phyloP scores from a whole-genome alignment of 2,888 invertebrate species.

The Campaea margaritaria region DNA sequence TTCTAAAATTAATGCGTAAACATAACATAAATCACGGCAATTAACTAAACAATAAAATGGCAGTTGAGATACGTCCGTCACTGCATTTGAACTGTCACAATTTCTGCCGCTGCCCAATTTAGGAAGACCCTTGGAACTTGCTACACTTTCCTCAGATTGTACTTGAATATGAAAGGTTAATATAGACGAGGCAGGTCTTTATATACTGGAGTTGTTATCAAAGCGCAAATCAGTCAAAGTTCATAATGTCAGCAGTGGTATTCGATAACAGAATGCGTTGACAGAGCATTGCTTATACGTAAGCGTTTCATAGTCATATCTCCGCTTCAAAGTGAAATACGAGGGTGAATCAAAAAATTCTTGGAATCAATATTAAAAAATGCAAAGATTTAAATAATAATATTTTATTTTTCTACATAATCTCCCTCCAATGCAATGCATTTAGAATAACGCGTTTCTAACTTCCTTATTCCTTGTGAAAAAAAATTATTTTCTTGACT shows the following conservation, averaged over 20 bases:
- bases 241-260: slow-evolving; percentile 65
- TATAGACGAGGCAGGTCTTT: slow-evolving; percentile 45
- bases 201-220: slow-evolving; percentile 56
- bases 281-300: slow-evolving; percentile 63
- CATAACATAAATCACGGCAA: slow-evolving; percentile 59
- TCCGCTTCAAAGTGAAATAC: neutral
- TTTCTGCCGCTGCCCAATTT: slow-evolving; percentile 52
- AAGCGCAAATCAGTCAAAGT: slow-evolving; percentile 76
- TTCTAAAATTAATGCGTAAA: slow-evolving; percentile 55
- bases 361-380: neutral
- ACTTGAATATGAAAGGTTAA: neutral
- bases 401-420: too few relatives aligned
- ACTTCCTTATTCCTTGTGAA: too few relatives aligned
- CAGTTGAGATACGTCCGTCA: slow-evolving; percentile 58
- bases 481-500: too few relatives aligned
- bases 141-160: neutral
- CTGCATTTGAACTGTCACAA: slow-evolving; percentile 63
- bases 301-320: slow-evolving; percentile 41
- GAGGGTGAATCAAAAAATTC: too few relatives aligned
- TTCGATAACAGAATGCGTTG: slow-evolving; percentile 64
- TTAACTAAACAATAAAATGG: slow-evolving; percentile 68
- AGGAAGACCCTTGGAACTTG: slow-evolving; percentile 37
- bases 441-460: too few relatives aligned
- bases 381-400: slow-evolving; percentile 1
- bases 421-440: too few relatives aligned